Evolutionary conservation across 2,888 invertebrate species (phyloP), one percentile per base, ranked within the genome.

Genomic region (Ommatoiulus sabulosus): DNA sequence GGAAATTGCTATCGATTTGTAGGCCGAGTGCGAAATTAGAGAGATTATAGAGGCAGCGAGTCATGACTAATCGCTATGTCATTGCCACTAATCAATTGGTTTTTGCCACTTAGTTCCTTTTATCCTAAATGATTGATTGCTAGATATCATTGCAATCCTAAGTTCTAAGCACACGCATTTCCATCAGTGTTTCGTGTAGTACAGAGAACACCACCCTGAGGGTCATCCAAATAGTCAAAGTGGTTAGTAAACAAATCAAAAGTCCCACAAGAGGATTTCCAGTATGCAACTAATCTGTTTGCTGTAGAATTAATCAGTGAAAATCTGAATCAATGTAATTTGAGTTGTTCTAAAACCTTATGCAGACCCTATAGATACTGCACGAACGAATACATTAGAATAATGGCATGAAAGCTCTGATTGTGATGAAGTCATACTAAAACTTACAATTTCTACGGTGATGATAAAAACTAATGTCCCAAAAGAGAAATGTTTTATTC

Each of bases 21-120:
- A 35, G 35, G 35, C 35, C 35, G 35, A 35, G 35, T 35, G 35
- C 35, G 10, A 72, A 24, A 72, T 72, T 3, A 24, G 12, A 72
- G 24, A 24, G 35, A 24, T 24, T 72, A 72, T 72, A 7, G 8
- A 72, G 24, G 72, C 72, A 72, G 24, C 72, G 8, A 24, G 3
- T 24, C 24, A 24, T 35, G 5, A 24, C 72, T 72, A 72, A 72
- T 72, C 24, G 24, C 72, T 24, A 24, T 72, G 72, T 24, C 72
- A 72, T 72, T n/a, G 24, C 72, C 24, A 24, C 72, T 72, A 72
- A 72, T 72, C 24, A 72, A 24, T 72, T 7, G 17, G 72, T 72
- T 72, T 72, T 72, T 72, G 72, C 72, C 72, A 72, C 72, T 72
- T 72, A 72, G 24, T 24, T 72, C 20, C 24, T 72, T 72, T 63